These are phyloP conservation scores for Sebastes flavidus DNA, from an alignment of 2,797 vertebrate species.

Conservation along the genomic window DNA sequence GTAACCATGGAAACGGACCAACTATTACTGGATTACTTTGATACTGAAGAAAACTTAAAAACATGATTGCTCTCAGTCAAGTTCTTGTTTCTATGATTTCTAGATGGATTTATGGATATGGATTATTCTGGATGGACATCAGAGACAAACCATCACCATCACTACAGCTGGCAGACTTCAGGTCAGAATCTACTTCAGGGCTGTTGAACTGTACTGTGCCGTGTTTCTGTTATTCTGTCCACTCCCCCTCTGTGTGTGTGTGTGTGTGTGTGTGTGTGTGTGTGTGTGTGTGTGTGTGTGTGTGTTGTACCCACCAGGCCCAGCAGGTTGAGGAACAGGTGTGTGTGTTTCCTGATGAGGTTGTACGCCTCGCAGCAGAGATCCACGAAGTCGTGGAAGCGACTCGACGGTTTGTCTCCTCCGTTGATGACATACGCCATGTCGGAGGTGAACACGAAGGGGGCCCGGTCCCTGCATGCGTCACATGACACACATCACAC, in stretches of 20 bases:
- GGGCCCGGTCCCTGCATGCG: slow-evolving; percentile 90
- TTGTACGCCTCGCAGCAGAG: slow-evolving; percentile 98
- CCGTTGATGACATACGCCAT: slow-evolving; percentile 99
- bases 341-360: slow-evolving; percentile 95
- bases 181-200: no score
- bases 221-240: not conserved
- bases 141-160: no score
- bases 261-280: slow-evolving; percentile 16
- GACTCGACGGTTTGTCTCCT: slow-evolving; percentile 95
- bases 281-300: slow-evolving; percentile 9
- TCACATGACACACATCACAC: not conserved
- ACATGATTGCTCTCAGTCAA: no score
- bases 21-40: not conserved
- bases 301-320: slow-evolving; percentile 86
- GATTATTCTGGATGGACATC: no score
- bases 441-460: slow-evolving; percentile 97
- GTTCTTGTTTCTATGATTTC: not conserved
- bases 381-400: slow-evolving; percentile 98
- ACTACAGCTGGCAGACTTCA: no score
- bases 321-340: slow-evolving; percentile 96
- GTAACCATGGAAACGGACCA: not conserved
- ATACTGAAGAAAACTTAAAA: no score
- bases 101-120: no score
- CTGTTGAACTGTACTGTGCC: not conserved
- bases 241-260: not conserved